phyloP scores from a whole-genome alignment of 2,797 vertebrate genomes.

The Propithecus deckenii region DNA sequence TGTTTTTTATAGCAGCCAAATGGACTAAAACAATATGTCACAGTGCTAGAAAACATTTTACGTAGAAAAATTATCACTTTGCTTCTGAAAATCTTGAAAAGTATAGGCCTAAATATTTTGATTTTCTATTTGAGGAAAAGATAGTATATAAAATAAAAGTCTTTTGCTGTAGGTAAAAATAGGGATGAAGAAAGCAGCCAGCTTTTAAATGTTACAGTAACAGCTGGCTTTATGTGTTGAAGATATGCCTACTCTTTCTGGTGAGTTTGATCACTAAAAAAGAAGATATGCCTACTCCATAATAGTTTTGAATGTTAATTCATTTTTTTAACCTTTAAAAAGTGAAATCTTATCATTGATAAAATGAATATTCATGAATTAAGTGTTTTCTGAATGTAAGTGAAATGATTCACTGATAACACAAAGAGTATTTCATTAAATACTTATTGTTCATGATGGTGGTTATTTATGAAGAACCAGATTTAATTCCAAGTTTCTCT shows the following conservation, averaged over 20 bases:
- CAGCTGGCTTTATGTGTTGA: not conserved
- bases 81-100: slow-evolving; percentile 27
- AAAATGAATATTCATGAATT: not conserved
- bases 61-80: not conserved
- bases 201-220: not conserved
- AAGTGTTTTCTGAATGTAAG: not conserved
- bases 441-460: not conserved
- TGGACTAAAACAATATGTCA: not conserved
- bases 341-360: not conserved
- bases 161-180: not conserved
- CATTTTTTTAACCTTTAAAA: not conserved
- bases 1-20: not conserved
- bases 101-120: slow-evolving; percentile 21
- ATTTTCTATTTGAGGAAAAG: not conserved
- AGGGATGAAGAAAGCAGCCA: not conserved
- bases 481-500: not conserved
- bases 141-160: not conserved
- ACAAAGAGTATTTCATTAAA: not conserved
- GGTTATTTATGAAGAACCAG: not conserved
- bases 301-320: slow-evolving; percentile 14
- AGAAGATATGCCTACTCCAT: not conserved
- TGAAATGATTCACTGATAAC: not conserved
- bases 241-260: not conserved
- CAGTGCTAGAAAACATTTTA: not conserved
- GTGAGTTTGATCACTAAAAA: too few relatives aligned